Evolutionary conservation across 1,140 invertebrate genomes (phyloP).

Genomic region (Drosophila ficusphila): DNA sequence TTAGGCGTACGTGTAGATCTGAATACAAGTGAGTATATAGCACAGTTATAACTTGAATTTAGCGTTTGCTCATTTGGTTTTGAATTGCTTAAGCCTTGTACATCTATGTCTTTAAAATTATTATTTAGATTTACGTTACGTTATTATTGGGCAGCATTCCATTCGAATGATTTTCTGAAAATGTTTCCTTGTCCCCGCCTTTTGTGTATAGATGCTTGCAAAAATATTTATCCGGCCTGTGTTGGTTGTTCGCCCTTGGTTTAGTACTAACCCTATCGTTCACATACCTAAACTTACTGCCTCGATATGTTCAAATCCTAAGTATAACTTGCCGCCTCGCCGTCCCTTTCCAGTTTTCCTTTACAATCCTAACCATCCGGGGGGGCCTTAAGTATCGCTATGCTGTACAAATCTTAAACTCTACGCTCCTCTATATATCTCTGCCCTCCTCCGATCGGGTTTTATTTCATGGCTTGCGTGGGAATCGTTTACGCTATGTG

Average conservation of each 20-base stretch:
- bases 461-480: constrained; percentile 29
- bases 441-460: background rate
- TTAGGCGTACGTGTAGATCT: constrained; percentile 56
- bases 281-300: constrained; percentile 54
- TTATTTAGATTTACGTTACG: constrained; percentile 35
- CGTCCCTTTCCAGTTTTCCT: constrained; percentile 6
- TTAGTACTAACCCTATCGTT: constrained; percentile 35
- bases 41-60: constrained; percentile 66
- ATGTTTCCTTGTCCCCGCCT: constrained; percentile 6
- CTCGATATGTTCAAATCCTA: constrained; percentile 63
- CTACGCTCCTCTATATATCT: constrained; percentile 34
- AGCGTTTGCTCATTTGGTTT: constrained; percentile 26
- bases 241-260: constrained; percentile 17
- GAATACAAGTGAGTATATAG: constrained; percentile 74
- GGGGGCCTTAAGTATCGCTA: constrained; percentile 65
- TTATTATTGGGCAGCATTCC: constrained; percentile 47
- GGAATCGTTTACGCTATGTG: constrained; percentile 60
- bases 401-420: constrained; percentile 74
- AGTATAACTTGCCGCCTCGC: constrained; percentile 24
- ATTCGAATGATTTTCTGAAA: constrained; percentile 39
- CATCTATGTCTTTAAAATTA: constrained; percentile 40
- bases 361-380: constrained; percentile 33
- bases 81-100: constrained; percentile 51
- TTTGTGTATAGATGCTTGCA: constrained; percentile 47
- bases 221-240: constrained; percentile 50